phyloP scores from a whole-genome alignment of 2,797 vertebrate species.

The Spondyliosoma cantharus region DNA sequence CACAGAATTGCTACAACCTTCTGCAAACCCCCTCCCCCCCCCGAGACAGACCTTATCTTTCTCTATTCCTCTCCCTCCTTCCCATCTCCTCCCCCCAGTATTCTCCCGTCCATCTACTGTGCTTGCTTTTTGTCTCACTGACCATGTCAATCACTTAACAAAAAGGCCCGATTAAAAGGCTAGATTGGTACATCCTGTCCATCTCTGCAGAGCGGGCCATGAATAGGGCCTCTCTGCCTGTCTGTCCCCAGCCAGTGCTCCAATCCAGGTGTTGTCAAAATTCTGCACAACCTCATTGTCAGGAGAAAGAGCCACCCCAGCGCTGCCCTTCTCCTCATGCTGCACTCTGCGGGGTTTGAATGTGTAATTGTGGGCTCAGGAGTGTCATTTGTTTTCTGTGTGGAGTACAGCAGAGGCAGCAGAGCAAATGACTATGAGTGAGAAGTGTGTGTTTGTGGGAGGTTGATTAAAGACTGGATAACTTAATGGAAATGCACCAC shows the following conservation, averaged over 20 bases:
- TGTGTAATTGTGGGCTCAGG: constrained; percentile 38
- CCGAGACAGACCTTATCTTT: constrained; percentile 17
- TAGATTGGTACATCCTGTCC: constrained; percentile 41
- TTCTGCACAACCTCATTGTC: constrained; percentile 34
- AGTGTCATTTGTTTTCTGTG: constrained; percentile 33
- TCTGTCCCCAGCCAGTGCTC: constrained; percentile 9
- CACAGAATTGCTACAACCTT: constrained; percentile 40
- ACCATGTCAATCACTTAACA: constrained; percentile 67
- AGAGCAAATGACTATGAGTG: not conserved
- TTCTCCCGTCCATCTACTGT: constrained; percentile 32
- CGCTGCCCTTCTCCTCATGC: constrained; percentile 2
- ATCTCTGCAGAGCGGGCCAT: constrained; percentile 25
- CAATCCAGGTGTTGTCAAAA: constrained; percentile 45
- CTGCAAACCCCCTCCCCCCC: constrained; percentile 29
- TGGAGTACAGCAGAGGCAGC: constrained; percentile 21
- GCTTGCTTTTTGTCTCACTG: constrained; percentile 63
- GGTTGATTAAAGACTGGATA: not conserved
- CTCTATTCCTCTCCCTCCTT: constrained; percentile 21
- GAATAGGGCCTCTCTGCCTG: constrained; percentile 39
- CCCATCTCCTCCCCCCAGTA: constrained; percentile 15
- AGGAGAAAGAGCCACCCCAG: constrained; percentile 8
- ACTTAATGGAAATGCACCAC: constrained; percentile 22
- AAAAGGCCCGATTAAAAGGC: constrained; percentile 64
- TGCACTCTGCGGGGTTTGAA: constrained; percentile 11
- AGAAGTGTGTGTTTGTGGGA: constrained; percentile 4